Evolutionary conservation across 2,797 vertebrate species (phyloP).

Genomic region (Melanotaenia nigrans): DNA sequence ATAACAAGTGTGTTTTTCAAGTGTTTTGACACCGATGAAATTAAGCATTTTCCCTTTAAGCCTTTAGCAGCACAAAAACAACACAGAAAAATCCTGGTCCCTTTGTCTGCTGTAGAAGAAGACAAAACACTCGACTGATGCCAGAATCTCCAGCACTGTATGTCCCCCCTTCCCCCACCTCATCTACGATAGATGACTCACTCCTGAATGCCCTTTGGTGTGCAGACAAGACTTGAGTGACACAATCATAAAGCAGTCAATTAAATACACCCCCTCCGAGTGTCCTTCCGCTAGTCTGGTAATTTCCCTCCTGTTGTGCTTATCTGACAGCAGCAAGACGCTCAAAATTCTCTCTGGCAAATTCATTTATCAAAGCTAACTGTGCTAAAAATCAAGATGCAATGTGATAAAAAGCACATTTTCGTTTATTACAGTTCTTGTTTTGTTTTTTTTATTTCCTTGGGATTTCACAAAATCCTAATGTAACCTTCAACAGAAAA

Average conservation of each 20-base stretch:
- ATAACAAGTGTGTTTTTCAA: constrained; percentile 34
- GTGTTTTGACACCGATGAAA: constrained; percentile 33
- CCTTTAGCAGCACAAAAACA: constrained; percentile 22
- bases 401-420: not conserved
- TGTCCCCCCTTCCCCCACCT: not conserved
- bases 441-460: not conserved
- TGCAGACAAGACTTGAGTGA: constrained; percentile 49
- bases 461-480: not conserved
- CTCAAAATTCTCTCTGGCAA: constrained; percentile 4
- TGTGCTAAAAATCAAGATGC: constrained; percentile 1
- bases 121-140: constrained; percentile 10
- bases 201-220: constrained; percentile 40
- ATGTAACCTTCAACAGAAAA: not conserved
- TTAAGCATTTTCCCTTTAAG: constrained; percentile 25
- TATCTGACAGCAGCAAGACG: constrained; percentile 14
- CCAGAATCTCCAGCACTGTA: constrained; percentile 21
- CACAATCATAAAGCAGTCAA: constrained; percentile 61
- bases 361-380: constrained; percentile 2
- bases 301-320: constrained; percentile 18
- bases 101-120: constrained; percentile 42
- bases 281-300: constrained; percentile 36
- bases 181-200: constrained; percentile 54
- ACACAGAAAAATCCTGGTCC: constrained; percentile 11
- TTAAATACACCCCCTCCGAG: constrained; percentile 56
- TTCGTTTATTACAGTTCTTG: not conserved